Base-by-base conservation (phyloP, 1,140 invertebrate species). In the Drosophila ambigua region DNA sequence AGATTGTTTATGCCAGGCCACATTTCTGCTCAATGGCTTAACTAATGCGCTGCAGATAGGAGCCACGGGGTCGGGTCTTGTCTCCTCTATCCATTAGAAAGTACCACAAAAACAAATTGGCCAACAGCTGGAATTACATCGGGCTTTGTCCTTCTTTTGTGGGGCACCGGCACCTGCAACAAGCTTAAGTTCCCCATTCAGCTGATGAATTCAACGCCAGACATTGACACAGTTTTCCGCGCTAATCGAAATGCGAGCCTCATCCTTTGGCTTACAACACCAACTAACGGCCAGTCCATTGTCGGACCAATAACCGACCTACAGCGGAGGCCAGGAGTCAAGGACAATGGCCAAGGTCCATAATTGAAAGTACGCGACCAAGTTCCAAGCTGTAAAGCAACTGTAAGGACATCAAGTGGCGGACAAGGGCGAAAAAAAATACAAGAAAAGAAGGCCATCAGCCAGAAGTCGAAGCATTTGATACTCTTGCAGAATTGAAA, bases 361-460 rank as follows among this genome's bases (percentile, higher is more conserved):
- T 87, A 85, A 85, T 85, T 87, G 83, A 82, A 87, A 82, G 82
- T 68, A 81, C 69, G 74, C 82, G 78, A 78, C 59, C 58, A 87
- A 82, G 78, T 72, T 65, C 59, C 58, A 87, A 82, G 78, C 68
- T 65, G 63, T 78, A 78, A 81, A 87, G 78, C 75, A 81, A 77
- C 81, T 81, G 84, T 87, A 78, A 85, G 62, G 55, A 81, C 81
- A 78, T 82, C 65, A 77, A 80, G 81, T 77, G 79, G 11, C 49
- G 41, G 61, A 55, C 52, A 69, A 31, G 7, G 28, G 61, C 9
- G 4, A 13, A 49, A 45, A 72, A 72, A 50, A 55, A 49, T 11
- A 0, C 9, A 11, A 39, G 4, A 39, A 39, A 39, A 11, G 3
- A 35, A 35, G 3, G 16, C 28, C 45, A 51, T 8, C 16, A 8